Conservation (phyloP, 2,797 vertebrate species). For the Danio aesculapii region DNA sequence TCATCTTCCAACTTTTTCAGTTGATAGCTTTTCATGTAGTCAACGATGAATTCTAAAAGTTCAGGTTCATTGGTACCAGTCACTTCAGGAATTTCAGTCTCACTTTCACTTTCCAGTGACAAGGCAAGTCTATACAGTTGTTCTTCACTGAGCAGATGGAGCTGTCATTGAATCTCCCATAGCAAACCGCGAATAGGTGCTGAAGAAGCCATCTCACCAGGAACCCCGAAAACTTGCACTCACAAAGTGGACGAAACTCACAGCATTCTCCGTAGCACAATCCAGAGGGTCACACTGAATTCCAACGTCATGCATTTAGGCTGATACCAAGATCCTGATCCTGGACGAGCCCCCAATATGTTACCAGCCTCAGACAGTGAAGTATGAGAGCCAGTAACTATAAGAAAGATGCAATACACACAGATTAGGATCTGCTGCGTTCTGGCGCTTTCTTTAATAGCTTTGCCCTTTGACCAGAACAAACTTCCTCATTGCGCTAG, state of each 20-base stretch:
- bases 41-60: too few species aligned
- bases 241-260: background rate
- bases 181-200: background rate
- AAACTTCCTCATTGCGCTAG: too few species aligned
- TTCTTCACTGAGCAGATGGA: background rate
- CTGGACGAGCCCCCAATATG: too few species aligned
- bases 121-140: background rate
- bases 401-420: too few species aligned
- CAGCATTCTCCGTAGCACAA: background rate
- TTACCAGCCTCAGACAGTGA: too few species aligned
- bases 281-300: background rate
- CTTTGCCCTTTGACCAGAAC: too few species aligned
- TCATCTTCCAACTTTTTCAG: too few species aligned
- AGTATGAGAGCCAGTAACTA: too few species aligned
- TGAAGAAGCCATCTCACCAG: background rate
- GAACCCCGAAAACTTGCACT: background rate
- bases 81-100: background rate
- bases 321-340: too few species aligned
- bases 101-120: background rate
- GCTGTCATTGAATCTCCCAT: background rate
- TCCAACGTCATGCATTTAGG: background rate
- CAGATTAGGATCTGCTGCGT: too few species aligned
- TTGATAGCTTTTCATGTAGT: too few species aligned
- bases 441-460: too few species aligned
- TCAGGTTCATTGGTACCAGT: slow-evolving; percentile 8